phyloP scores from a whole-genome alignment of 2,888 invertebrate genomes.

The Nemurella pictetii region DNA sequence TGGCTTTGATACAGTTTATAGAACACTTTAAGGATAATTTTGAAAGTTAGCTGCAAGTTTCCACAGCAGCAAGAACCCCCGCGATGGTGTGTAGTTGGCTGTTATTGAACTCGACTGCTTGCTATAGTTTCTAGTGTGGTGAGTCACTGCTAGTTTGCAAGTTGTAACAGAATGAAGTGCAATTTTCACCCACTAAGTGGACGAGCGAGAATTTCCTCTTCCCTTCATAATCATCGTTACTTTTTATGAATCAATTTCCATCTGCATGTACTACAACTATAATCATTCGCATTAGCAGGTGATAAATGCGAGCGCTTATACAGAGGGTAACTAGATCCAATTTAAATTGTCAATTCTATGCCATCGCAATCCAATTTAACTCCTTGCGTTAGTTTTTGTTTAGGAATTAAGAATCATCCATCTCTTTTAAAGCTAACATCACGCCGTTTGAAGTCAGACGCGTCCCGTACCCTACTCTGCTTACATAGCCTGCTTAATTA shows the following conservation, averaged over 20 bases:
- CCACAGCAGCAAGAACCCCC: too few species aligned
- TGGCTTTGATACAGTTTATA: too few species aligned
- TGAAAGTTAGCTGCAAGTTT: too few species aligned
- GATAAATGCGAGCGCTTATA: not conserved
- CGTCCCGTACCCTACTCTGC: not conserved
- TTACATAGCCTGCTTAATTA: conserved; percentile 5
- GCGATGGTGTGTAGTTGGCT: too few species aligned
- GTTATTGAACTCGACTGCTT: too few species aligned
- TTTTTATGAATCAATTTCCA: not conserved
- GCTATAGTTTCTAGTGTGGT: too few species aligned
- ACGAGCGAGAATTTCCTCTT: not conserved
- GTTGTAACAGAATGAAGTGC: too few species aligned
- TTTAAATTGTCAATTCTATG: not conserved
- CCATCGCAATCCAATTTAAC: not conserved
- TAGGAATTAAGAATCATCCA: not conserved
- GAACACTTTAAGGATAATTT: too few species aligned
- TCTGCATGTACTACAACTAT: too few species aligned
- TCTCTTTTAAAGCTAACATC: not conserved
- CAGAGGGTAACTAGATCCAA: not conserved
- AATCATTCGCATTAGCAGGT: not conserved
- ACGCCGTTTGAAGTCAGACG: not conserved
- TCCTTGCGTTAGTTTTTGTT: not conserved
- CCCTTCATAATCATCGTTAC: not conserved
- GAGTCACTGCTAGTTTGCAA: too few species aligned
- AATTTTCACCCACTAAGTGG: too few species aligned